Evolutionary conservation across 2,888 invertebrate species (phyloP).

Genomic region (Sesamia inferens): DNA sequence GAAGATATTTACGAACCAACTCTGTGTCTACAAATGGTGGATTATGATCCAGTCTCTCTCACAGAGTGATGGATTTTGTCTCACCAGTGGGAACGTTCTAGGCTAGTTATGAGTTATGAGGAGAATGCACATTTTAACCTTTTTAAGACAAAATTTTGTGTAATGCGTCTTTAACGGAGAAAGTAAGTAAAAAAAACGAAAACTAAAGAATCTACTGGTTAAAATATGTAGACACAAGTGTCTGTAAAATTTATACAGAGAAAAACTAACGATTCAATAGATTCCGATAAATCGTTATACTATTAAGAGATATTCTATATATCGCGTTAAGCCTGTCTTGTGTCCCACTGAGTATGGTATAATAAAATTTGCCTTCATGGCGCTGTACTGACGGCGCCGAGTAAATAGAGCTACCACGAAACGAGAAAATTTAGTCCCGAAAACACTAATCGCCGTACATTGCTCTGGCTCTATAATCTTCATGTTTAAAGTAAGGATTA

Average conservation of each 20-base stretch:
- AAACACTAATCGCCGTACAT: constrained; percentile 28
- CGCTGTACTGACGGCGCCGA: constrained; percentile 36
- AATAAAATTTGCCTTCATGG: constrained; percentile 80
- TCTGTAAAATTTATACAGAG: constrained; percentile 19
- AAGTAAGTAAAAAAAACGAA: constrained; percentile 2
- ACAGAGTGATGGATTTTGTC: too few species aligned
- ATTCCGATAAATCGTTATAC: constrained; percentile 71
- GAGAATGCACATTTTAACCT: too few species aligned
- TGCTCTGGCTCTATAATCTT: constrained; percentile 3
- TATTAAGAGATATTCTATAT: constrained; percentile 80
- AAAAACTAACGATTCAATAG: constrained; percentile 60
- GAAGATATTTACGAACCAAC: too few species aligned
- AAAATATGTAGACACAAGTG: constrained; percentile 19
- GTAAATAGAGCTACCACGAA: constrained; percentile 34
- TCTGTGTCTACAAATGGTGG: too few species aligned
- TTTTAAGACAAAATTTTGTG: not conserved
- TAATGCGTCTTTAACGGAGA: too few species aligned
- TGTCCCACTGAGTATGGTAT: constrained; percentile 80
- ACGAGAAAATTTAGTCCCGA: constrained; percentile 25
- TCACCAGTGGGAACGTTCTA: too few species aligned
- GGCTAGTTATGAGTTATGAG: too few species aligned
- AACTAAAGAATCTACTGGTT: constrained; percentile 3
- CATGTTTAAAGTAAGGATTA: not conserved
- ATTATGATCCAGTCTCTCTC: too few species aligned
- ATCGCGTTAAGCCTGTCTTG: constrained; percentile 75